Conservation (phyloP, 2,888 invertebrate genomes). For the Hesperia comma region DNA sequence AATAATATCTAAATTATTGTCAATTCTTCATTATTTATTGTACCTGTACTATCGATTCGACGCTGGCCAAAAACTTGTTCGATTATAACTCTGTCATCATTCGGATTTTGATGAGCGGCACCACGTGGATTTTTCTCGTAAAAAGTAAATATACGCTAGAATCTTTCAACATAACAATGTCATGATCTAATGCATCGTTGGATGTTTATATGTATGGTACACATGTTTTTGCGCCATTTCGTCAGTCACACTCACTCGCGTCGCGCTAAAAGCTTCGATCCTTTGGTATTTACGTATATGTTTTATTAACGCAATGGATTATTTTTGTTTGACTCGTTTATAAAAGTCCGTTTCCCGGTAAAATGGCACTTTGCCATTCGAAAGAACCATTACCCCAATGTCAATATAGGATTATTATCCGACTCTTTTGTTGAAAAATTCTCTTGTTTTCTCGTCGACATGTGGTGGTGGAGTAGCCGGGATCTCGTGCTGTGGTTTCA, state of each 20-base stretch:
- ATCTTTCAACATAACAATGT: background rate
- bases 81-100: conserved; percentile 5
- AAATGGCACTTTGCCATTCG: conserved; percentile 75
- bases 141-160: conserved; percentile 7
- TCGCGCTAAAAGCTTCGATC: conserved; percentile 52
- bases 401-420: conserved; percentile 51
- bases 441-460: conserved; percentile 59
- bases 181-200: background rate
- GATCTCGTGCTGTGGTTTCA: conserved; percentile 75
- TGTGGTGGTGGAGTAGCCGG: conserved; percentile 77
- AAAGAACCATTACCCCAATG: conserved; percentile 39
- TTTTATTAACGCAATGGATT: conserved; percentile 58
- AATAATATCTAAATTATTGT: background rate
- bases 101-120: background rate
- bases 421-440: conserved; percentile 73
- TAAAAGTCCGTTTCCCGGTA: conserved; percentile 65
- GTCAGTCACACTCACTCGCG: conserved; percentile 33
- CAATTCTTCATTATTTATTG: background rate
- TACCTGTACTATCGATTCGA: background rate
- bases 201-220: conserved; percentile 11
- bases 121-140: background rate
- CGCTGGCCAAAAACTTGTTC: background rate
- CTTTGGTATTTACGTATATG: conserved; percentile 60
- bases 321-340: conserved; percentile 70
- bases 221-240: conserved; percentile 12